Evolutionary conservation across 2,888 invertebrate species (phyloP).

Genomic region (Cepaea hortensis): DNA sequence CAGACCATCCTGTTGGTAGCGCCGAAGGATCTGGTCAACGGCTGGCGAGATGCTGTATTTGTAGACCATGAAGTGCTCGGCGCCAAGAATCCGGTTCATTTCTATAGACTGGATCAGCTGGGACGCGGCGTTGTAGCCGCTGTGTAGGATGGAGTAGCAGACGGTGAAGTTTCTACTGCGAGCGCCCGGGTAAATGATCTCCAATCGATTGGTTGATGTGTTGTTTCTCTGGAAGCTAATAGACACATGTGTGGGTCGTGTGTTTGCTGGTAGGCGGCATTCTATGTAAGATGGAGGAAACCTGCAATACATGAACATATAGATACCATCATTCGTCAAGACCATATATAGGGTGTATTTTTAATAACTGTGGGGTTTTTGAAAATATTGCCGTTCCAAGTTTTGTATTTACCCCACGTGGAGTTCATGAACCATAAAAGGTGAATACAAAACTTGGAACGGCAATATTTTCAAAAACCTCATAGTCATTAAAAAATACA

Average conservation of each 20-base stretch:
- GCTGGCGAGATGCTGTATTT: background rate
- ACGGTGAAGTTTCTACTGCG: slow-evolving; percentile 20
- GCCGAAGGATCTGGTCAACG: no score
- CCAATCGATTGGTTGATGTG: background rate
- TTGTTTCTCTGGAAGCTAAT: no score
- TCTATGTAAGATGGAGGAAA: background rate
- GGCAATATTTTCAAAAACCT: no score
- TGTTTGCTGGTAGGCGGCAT: background rate
- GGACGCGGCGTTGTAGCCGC: background rate
- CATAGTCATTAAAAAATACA: no score
- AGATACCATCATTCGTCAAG: background rate
- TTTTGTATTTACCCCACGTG: no score
- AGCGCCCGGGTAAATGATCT: slow-evolving; percentile 7
- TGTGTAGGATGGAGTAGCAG: no score
- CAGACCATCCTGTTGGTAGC: background rate
- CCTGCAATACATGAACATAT: background rate
- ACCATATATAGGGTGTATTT: no score
- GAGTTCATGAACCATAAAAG: no score
- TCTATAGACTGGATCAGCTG: slow-evolving; percentile 31
- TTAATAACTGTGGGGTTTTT: no score
- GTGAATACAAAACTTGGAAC: no score
- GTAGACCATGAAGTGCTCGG: slow-evolving; percentile 41
- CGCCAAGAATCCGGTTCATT: slow-evolving; percentile 35
- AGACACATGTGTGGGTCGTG: background rate
- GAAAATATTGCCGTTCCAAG: no score